Conservation (phyloP, 1,140 invertebrate species). For the Leptoteleia sp. region DNA sequence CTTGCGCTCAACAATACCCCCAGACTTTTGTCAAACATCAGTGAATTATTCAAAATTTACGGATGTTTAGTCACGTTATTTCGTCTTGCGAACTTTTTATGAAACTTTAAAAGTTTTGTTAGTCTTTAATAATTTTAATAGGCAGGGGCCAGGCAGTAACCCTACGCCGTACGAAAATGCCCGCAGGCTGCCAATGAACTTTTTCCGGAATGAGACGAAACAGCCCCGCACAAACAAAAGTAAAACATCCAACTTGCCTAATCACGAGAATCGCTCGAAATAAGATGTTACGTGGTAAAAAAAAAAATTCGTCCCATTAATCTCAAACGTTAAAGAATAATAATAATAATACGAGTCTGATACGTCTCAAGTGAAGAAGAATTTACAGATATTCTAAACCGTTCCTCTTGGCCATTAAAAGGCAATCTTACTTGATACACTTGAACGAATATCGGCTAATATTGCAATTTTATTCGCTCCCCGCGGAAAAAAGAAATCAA, state of each 20-base stretch:
- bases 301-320: slow-evolving; percentile 20
- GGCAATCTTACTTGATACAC: slow-evolving; percentile 63
- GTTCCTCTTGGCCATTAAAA: slow-evolving; percentile 57
- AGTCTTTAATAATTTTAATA: slow-evolving; percentile 51
- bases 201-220: slow-evolving; percentile 15
- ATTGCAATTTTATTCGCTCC: slow-evolving; percentile 62
- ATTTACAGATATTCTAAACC: slow-evolving; percentile 45
- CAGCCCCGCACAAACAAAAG: neutral
- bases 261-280: slow-evolving; percentile 15
- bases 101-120: slow-evolving; percentile 43
- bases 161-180: slow-evolving; percentile 7
- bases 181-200: slow-evolving; percentile 32
- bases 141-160: slow-evolving; percentile 10
- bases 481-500: slow-evolving; percentile 62
- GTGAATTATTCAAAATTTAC: slow-evolving; percentile 36
- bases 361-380: slow-evolving; percentile 15
- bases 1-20: too few relatives aligned
- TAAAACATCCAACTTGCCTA: slow-evolving; percentile 10
- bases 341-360: too few relatives aligned
- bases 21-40: slow-evolving; percentile 20
- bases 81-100: slow-evolving; percentile 41
- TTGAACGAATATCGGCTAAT: slow-evolving; percentile 63
- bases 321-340: too few relatives aligned
- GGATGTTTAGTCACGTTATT: slow-evolving; percentile 52
- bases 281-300: neutral